Conservation (phyloP, 2,113 vertebrate genomes). For the Corythornis cristatus region DNA sequence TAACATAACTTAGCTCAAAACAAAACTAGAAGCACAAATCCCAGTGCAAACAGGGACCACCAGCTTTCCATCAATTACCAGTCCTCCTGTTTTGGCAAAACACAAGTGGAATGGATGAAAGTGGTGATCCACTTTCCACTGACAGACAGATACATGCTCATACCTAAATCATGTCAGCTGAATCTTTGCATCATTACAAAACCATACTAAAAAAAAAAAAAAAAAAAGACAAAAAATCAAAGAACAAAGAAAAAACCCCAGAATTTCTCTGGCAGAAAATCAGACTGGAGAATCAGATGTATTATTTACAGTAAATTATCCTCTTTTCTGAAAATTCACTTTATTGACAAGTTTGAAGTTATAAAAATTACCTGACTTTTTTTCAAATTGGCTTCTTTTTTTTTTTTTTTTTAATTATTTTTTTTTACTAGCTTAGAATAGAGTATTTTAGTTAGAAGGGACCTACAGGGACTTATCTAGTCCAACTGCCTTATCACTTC, state of each 20-base stretch:
- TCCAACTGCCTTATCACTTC: neutral
- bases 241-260: neutral
- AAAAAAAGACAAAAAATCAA: neutral
- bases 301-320: neutral
- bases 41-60: neutral
- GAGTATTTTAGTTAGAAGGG: neutral
- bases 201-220: neutral
- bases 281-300: neutral
- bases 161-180: neutral
- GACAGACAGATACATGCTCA: neutral
- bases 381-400: neutral
- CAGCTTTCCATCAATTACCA: neutral
- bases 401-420: neutral
- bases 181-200: neutral
- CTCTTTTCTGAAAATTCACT: neutral
- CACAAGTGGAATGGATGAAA: neutral
- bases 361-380: neutral
- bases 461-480: neutral
- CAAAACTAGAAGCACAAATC: neutral
- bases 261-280: neutral
- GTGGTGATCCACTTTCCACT: neutral
- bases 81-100: neutral
- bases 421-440: neutral
- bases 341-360: neutral
- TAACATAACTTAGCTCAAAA: neutral